Percentiles rank a stretch among this genome's conserved stretches.
Evolutionary conservation across 2,113 vertebrate species (phyloP).

Genomic region (Dromaius novaehollandiae): DNA sequence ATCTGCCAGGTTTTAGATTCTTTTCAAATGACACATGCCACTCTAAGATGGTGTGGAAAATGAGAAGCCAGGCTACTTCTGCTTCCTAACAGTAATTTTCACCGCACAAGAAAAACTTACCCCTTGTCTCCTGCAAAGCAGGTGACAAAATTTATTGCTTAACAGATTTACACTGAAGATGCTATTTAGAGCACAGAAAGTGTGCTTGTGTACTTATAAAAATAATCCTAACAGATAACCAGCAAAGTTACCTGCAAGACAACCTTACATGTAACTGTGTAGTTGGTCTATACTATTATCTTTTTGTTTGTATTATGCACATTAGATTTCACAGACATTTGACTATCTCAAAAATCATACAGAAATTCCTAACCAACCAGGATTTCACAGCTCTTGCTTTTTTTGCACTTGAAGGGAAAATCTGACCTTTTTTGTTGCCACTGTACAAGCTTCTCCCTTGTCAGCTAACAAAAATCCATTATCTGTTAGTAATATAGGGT

Average conservation of each 20-base stretch:
- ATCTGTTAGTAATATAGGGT: not conserved
- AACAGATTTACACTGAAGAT: not conserved
- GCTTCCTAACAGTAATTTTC: not conserved
- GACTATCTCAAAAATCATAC: not conserved
- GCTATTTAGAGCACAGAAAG: not conserved
- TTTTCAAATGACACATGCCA: not conserved
- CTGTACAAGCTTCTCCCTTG: not conserved
- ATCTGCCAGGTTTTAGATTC: not conserved
- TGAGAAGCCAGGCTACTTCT: not conserved
- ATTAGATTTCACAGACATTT: not conserved
- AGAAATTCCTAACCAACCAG: not conserved
- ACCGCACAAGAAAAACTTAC: not conserved
- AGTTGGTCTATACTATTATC: not conserved
- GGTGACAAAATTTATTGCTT: not conserved
- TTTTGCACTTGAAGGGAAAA: not conserved
- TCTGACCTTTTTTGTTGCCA: not conserved
- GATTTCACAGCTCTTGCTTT: not conserved
- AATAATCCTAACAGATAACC: not conserved
- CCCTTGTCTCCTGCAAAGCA: not conserved
- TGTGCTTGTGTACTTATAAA: not conserved
- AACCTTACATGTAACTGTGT: not conserved
- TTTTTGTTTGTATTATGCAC: not conserved
- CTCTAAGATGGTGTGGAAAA: not conserved
- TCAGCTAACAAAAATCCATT: conserved; percentile 11
- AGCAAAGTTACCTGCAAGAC: not conserved